Base-by-base conservation (phyloP, 1,140 invertebrate species). In the Uloborus diversus region DNA sequence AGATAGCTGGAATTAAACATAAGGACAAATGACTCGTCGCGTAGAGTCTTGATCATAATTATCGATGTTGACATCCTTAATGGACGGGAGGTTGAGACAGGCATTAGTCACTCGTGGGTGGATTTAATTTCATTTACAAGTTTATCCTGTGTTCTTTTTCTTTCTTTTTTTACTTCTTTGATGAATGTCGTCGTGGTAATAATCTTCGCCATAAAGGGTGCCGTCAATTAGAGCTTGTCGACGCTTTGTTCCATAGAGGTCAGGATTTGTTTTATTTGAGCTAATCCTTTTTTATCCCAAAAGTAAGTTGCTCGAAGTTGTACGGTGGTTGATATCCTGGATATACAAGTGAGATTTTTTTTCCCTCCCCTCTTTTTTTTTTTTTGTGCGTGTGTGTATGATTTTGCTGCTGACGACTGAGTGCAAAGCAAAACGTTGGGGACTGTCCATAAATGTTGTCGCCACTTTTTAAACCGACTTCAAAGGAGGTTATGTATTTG, bases 111-210 rank as follows among this genome's bases (percentile, higher is more conserved):
- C 9, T 42, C 17, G 37, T 42, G 30, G 47, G 47, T n/a, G 49
- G 35, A 11, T 27, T 68, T 68, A 68, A 68, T 68, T 68, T 68
- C 65, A 37, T 68, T 68, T 53, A 9, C 28, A 28, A n/a, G 57
- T 33, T 25, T 30, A n/a, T 33, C n/a, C n/a, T n/a, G n/a, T n/a
- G n/a, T n/a, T n/a, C n/a, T n/a, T n/a, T n/a, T n/a, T n/a, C n/a
- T n/a, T n/a, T n/a, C n/a, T n/a, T n/a, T n/a, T n/a, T n/a, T n/a
- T n/a, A n/a, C n/a, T n/a, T n/a, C n/a, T n/a, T n/a, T 20, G 53
- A 51, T 53, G 33, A 68, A 28, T 17, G 47, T 28, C 42, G 35
- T 27, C 14, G 27, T 27, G 17, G 42, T 68, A 5, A 68, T 68
- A 68, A 51, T 49, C 47, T 32, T 30, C 32, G 5, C 61, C 65